A percentile compares a stretch with the other conserved stretches of the same genome.
These are phyloP conservation scores for Xenopus petersii DNA, from an alignment of 2,797 vertebrate species.

Conservation along the genomic window DNA sequence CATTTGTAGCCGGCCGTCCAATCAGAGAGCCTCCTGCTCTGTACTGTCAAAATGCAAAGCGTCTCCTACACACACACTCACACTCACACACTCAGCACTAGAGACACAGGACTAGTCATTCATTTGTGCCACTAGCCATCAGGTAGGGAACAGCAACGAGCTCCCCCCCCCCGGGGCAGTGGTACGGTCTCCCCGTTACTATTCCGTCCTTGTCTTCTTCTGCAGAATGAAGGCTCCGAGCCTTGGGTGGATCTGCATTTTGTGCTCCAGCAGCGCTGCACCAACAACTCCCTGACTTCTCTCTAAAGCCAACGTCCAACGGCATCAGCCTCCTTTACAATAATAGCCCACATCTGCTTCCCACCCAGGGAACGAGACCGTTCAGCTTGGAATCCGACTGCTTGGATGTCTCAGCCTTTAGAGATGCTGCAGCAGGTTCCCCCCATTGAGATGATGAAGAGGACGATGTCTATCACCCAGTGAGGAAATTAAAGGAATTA, in stretches of 20 bases:
- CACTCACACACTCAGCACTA: constrained; percentile 6
- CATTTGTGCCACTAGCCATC: constrained; percentile 12
- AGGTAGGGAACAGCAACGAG: constrained; percentile 9
- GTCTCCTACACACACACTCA: constrained; percentile 38
- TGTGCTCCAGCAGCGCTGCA: constrained; percentile 40
- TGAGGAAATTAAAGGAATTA: constrained; percentile 56
- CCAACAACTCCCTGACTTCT: constrained; percentile 56
- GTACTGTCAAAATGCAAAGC: constrained; percentile 63
- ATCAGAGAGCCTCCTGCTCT: constrained; percentile 49
- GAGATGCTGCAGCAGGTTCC: constrained; percentile 51
- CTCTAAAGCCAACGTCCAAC: constrained; percentile 66
- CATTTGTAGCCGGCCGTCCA: constrained; percentile 56
- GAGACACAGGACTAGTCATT: constrained; percentile 13
- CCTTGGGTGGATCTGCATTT: constrained; percentile 5
- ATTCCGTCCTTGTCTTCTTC: neutral
- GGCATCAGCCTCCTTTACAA: constrained; percentile 66
- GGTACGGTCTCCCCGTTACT: neutral
- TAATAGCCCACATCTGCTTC: constrained; percentile 78
- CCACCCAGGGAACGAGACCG: constrained; percentile 15
- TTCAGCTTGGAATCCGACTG: neutral
- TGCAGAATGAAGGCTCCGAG: constrained; percentile 42
- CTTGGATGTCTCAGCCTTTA: constrained; percentile 52
- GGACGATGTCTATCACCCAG: constrained; percentile 50
- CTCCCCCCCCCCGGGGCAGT: neutral
- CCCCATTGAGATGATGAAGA: constrained; percentile 60